Evolutionary conservation across 1,140 invertebrate species (phyloP), one percentile per base, ranked within the genome.

Genomic region (Drosophila tropicalis): DNA sequence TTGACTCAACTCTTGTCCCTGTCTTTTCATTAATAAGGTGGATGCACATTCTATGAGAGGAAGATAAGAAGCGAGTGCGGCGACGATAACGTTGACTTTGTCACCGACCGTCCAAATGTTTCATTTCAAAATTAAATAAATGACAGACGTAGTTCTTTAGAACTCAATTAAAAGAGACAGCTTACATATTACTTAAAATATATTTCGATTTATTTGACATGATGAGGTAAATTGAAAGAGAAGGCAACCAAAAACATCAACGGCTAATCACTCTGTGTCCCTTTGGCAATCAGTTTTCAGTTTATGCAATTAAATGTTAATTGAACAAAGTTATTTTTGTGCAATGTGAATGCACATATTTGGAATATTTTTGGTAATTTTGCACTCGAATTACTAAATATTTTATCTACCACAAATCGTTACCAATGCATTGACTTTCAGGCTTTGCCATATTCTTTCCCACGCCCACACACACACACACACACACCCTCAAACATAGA

Each of bases 401-500:
- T 51, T 51, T 51, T 51, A 51, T 34, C 63, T 58, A 39, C 74
- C 74, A 76, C 66, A 76, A 76, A 76, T 76, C 73, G 66, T 68
- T 74, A 41, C 17, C 44, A 22, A 51, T 12, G 44, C 44, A 19
- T 51, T 51, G 44, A 51, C 44, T 51, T 51, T 51, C 17, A 51
- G 44, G 15, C 6, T 17, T 15, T 17, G 15, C 15, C 15, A 9
- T 12, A 9, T n/a, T 7, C 15, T 19, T 57, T 64, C 13, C 39
- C 64, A 41, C 64, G 32, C 68, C 32, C 29, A 36, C n/a, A 34
- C 55, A 34, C 54, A 34, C 54, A 32, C 54, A 56, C 25, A 15
- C 54, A 56, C 12, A 56, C 54, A 56, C 32, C 17, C n/a, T 10
- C 17, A 47, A 7, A 47, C 5, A 47, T 7, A 47, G 62, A 74